Percentiles rank a stretch among this genome's conserved stretches.
Conservation (phyloP, 2,113 vertebrate species). For the Mola mola region DNA sequence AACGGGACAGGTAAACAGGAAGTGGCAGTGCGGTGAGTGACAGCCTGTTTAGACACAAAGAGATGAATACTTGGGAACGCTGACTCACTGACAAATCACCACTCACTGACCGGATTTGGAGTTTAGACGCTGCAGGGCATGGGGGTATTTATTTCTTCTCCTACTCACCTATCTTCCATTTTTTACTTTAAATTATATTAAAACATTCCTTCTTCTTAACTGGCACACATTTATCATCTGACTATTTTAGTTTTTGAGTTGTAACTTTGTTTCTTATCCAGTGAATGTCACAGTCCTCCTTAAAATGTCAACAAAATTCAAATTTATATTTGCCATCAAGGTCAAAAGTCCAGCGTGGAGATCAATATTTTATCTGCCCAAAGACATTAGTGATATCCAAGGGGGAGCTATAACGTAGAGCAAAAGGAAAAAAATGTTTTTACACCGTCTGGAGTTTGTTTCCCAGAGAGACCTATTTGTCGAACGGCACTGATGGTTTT, state of each 20-base stretch:
- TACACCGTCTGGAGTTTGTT: slow-evolving; percentile 40
- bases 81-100: slow-evolving; percentile 69
- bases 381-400: slow-evolving; percentile 15
- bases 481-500: slow-evolving; percentile 30
- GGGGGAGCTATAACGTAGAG: slow-evolving; percentile 6
- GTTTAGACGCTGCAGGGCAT: slow-evolving; percentile 37
- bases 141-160: slow-evolving; percentile 10
- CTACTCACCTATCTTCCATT: not conserved
- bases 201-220: not conserved
- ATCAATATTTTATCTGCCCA: slow-evolving; percentile 20
- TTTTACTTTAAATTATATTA: not conserved
- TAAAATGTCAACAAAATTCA: slow-evolving; percentile 5
- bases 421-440: slow-evolving; percentile 36
- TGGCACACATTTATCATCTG: slow-evolving; percentile 19
- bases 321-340: slow-evolving; percentile 1
- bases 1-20: slow-evolving; percentile 82
- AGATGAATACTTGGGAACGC: slow-evolving; percentile 71
- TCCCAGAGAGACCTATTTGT: slow-evolving; percentile 58
- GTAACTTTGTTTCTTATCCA: too few species aligned
- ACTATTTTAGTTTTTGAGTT: not conserved
- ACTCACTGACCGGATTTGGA: slow-evolving; percentile 31
- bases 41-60: slow-evolving; percentile 78
- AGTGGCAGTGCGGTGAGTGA: slow-evolving; percentile 69
- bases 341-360: not conserved
- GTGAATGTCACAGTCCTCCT: too few species aligned